These are phyloP conservation scores for Rhizomys pruinosus DNA, from an alignment of 2,113 vertebrate species.

Conservation along the genomic window DNA sequence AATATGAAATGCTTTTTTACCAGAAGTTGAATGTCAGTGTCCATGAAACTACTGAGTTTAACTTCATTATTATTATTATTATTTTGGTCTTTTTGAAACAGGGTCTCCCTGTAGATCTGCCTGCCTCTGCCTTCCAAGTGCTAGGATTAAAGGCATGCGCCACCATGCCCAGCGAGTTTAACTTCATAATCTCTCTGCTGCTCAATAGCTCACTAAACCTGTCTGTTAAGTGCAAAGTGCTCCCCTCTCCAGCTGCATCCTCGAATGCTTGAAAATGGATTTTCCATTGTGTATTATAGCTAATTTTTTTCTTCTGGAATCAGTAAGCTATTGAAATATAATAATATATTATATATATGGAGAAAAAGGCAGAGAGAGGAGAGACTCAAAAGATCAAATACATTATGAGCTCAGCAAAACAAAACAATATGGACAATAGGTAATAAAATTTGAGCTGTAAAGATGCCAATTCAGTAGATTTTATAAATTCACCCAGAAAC, in stretches of 20 bases:
- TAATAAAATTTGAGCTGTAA: not conserved
- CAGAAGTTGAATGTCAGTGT: conserved; percentile 64
- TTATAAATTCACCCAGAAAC: conserved; percentile 41
- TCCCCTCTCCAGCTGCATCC: not conserved
- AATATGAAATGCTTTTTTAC: conserved; percentile 41
- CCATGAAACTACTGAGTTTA: conserved; percentile 59
- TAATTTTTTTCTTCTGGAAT: conserved; percentile 56
- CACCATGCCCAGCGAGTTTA: too few relatives aligned
- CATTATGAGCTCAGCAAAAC: not conserved
- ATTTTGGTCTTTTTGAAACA: too few relatives aligned
- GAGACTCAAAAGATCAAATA: conserved; percentile 46
- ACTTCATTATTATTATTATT: too few relatives aligned
- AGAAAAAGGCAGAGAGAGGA: too few relatives aligned
- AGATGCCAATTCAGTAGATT: not conserved
- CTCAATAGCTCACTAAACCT: conserved; percentile 44
- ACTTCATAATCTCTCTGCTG: conserved; percentile 56
- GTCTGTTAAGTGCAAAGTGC: conserved; percentile 44
- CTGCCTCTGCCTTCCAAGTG: too few relatives aligned
- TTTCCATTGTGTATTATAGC: not conserved
- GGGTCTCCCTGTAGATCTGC: too few relatives aligned
- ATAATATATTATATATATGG: not conserved
- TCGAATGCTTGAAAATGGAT: conserved; percentile 32
- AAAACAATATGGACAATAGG: not conserved
- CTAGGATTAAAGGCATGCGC: too few relatives aligned
- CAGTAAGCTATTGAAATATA: conserved; percentile 53